Evolutionary conservation across 2,888 invertebrate genomes (phyloP), one percentile per base, ranked within the genome.

Genomic region (Noctuana brunneofusca): DNA sequence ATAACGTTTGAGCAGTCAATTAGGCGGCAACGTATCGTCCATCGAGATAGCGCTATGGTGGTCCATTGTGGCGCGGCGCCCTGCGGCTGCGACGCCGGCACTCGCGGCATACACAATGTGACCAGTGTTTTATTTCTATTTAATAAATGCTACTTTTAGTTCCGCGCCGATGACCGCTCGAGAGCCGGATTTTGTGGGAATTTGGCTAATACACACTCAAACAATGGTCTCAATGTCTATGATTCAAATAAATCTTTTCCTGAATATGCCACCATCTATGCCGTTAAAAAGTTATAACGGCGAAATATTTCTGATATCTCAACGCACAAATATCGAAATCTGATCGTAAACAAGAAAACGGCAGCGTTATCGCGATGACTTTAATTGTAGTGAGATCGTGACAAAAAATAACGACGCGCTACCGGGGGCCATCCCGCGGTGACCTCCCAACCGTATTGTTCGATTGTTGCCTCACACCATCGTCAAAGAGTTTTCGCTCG

Each of bases 1-100:
- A 84, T 86, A 84, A 80, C 82, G 77, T 88, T 89, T 89, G 87
- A 89, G 89, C 78, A 89, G 84, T 90, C 90, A 90, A 91, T 90
- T 89, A 88, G 86, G 89, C 89, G 88, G 84, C 78, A 85, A 84
- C 80, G 83, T 87, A 88, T 86, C 86, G 89, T 81, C 85, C 86
- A 88, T 89, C 89, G 85, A 85, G 89, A 89, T 89, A 89, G 80
- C 84, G 76, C 82, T 71, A 91, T 91, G 89, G 90, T 86, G 90
- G 90, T 82, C 86, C 88, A 91, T 91, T 91, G 90, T 91, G 78
- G 86, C 82, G 81, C 79, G 88, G 67, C 78, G 86, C 78, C 82
- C 60, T 18, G 60, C 9, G 60, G 60, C 60, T 71, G 74, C 75
- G 75, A 63, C 75, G 74, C 75, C 68, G 71, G 79, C 79, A 79